phyloP scores from a whole-genome alignment of 2,797 vertebrate genomes.

The Cossypha caffra region DNA sequence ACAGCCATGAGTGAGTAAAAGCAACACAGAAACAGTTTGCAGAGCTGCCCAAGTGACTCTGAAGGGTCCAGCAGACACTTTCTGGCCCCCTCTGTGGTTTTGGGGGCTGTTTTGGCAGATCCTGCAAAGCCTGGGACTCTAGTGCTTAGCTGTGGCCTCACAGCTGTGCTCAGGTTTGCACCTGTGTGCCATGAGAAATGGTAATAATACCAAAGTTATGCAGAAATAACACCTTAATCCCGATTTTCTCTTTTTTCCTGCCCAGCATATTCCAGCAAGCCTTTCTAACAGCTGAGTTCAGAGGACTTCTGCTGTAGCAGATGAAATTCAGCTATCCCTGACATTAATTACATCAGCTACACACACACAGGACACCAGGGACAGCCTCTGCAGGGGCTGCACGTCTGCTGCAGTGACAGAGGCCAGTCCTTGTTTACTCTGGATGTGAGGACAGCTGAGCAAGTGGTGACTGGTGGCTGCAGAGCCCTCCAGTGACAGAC shows the following conservation, averaged over 20 bases:
- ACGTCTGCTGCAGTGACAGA: background rate
- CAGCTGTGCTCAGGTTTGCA: accelerated
- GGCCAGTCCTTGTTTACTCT: background rate
- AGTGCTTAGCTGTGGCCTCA: background rate
- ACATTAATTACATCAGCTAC: background rate
- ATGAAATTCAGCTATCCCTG: constrained; percentile 7
- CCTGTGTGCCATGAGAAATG: background rate
- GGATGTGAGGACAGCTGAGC: background rate
- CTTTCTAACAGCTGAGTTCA: background rate
- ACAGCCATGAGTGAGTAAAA: accelerated
- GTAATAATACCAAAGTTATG: background rate
- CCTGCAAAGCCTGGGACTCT: background rate
- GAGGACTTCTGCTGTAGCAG: background rate
- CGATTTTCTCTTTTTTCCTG: background rate
- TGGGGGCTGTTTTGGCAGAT: background rate
- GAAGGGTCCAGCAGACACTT: background rate
- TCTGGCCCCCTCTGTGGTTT: background rate
- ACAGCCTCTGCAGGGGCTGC: constrained; percentile 15
- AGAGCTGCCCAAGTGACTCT: background rate
- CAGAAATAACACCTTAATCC: background rate
- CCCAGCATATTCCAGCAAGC: background rate
- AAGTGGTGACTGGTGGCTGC: background rate
- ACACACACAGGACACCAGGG: background rate
- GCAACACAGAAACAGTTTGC: background rate
- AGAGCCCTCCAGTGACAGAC: background rate